phyloP scores from a whole-genome alignment of 1,140 invertebrate species.

The Ostrea denselamellosa region DNA sequence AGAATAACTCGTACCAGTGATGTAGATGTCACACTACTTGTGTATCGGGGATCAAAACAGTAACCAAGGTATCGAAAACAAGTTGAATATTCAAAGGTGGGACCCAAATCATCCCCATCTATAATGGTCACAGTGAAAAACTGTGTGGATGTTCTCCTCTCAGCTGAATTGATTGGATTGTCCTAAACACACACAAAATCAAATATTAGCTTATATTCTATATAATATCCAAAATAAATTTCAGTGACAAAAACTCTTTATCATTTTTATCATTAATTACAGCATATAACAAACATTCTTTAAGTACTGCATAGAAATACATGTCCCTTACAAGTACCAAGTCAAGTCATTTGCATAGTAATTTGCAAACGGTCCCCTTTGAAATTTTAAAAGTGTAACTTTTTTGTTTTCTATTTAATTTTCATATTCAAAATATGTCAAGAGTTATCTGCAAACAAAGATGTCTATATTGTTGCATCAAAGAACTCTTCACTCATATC shows the following conservation, averaged over 20 bases:
- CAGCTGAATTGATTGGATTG: not conserved
- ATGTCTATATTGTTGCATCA: no score
- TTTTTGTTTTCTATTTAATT: no score
- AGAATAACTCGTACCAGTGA: not conserved
- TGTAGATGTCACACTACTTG: conserved; percentile 13
- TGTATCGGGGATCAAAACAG: conserved; percentile 40
- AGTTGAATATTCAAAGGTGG: conserved; percentile 23
- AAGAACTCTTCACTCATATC: no score
- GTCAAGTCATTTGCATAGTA: no score
- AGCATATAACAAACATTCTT: no score
- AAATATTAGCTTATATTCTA: not conserved
- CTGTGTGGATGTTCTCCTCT: not conserved
- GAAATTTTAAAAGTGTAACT: no score
- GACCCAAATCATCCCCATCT: conserved; percentile 40
- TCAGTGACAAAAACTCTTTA: not conserved
- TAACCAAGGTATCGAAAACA: conserved; percentile 29
- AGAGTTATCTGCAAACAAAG: no score
- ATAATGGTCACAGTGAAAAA: conserved; percentile 8
- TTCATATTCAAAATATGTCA: no score
- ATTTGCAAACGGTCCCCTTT: no score
- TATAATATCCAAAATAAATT: not conserved
- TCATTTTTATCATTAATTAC: no score
- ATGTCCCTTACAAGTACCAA: no score
- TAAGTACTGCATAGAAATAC: no score
- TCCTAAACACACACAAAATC: conserved; percentile 11